Evolutionary conservation across 2,797 vertebrate species (phyloP).

Genomic region (Heterohyrax brucei): DNA sequence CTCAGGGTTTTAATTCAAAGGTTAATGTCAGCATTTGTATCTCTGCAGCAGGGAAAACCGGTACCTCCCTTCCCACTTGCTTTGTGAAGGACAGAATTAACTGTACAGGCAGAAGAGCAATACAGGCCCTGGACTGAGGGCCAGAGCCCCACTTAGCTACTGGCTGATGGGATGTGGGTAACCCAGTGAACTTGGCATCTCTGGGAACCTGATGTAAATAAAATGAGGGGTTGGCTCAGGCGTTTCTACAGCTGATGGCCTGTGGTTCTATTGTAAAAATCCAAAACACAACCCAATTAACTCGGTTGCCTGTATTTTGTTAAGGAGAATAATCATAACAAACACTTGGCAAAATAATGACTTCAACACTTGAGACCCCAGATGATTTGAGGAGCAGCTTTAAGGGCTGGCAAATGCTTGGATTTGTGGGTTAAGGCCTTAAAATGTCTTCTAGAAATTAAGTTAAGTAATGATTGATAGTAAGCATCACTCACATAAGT

Average conservation of each 20-base stretch:
- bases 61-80: background rate
- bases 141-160: background rate
- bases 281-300: slow-evolving; percentile 52
- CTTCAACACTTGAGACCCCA: slow-evolving; percentile 22
- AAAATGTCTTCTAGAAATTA: slow-evolving; percentile 28
- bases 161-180: background rate
- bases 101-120: slow-evolving; percentile 18
- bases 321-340: slow-evolving; percentile 66
- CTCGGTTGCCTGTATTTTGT: slow-evolving; percentile 55
- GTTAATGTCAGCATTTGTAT: background rate
- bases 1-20: background rate
- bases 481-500: background rate
- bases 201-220: background rate
- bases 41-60: background rate
- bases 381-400: slow-evolving; percentile 60
- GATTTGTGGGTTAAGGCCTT: slow-evolving; percentile 65
- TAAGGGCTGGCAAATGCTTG: slow-evolving; percentile 11
- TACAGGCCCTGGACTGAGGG: background rate
- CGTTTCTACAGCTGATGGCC: slow-evolving; percentile 24
- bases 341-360: slow-evolving; percentile 49
- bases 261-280: slow-evolving; percentile 33
- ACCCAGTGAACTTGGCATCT: background rate
- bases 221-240: background rate
- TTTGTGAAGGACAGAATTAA: slow-evolving; percentile 18
- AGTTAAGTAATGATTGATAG: slow-evolving; percentile 51